phyloP scores from a whole-genome alignment of 2,888 invertebrate genomes.

The Allygus modestus region DNA sequence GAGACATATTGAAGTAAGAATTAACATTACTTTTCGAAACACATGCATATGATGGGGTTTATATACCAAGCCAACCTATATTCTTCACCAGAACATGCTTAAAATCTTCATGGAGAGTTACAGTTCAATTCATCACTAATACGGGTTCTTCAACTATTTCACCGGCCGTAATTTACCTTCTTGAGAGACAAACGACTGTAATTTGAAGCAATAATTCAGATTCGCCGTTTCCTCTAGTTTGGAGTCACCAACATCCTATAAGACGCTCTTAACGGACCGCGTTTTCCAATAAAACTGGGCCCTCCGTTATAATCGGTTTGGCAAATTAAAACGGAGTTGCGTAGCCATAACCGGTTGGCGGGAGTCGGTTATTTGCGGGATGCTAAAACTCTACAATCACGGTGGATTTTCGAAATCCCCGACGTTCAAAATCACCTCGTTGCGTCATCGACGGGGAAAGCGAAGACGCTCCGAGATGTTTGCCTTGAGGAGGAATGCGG shows the following conservation, averaged over 20 bases:
- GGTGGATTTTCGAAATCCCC: conserved; percentile 9
- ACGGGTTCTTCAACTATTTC: too few relatives aligned
- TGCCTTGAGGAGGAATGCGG: conserved; percentile 26
- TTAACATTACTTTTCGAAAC: too few relatives aligned
- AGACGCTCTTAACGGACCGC: neutral
- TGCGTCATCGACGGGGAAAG: conserved; percentile 29
- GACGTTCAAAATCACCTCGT: conserved; percentile 7
- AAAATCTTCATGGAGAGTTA: too few relatives aligned
- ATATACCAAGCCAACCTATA: too few relatives aligned
- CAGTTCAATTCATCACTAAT: too few relatives aligned
- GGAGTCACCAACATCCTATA: neutral
- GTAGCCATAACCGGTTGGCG: neutral
- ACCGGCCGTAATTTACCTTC: too few relatives aligned
- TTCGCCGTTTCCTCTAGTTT: neutral
- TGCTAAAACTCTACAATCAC: conserved; percentile 22
- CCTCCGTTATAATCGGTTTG: conserved; percentile 42
- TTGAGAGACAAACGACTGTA: too few relatives aligned
- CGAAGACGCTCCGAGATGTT: conserved; percentile 33
- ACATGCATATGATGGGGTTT: too few relatives aligned
- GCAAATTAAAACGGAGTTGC: conserved; percentile 40
- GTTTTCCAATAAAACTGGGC: conserved; percentile 30
- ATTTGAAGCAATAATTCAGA: neutral
- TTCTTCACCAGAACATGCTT: too few relatives aligned
- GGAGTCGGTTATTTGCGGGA: neutral
- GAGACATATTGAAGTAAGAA: too few relatives aligned